phyloP scores from a whole-genome alignment of 2,888 invertebrate species.

The Euzophera pinguis region DNA sequence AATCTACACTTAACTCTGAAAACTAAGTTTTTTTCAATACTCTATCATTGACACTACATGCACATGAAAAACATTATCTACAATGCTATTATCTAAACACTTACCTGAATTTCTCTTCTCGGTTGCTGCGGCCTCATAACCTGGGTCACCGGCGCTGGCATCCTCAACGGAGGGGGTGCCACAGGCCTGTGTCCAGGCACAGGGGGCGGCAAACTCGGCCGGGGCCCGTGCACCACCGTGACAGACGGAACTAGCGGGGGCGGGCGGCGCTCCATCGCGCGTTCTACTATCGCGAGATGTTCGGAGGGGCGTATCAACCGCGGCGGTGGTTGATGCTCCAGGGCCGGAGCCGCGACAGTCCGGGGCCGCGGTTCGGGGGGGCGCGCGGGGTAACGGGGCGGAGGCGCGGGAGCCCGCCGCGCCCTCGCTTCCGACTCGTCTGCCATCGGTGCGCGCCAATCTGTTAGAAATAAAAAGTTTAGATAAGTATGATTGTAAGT shows the following conservation, averaged over 20 bases:
- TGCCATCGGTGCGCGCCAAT: constrained; percentile 77
- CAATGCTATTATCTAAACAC: constrained; percentile 13
- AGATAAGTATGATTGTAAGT: no score
- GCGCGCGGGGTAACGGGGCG: constrained; percentile 61
- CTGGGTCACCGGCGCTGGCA: constrained; percentile 55
- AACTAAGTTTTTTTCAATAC: no score
- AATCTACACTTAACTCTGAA: no score
- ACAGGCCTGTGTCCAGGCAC: constrained; percentile 54
- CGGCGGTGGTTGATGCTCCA: constrained; percentile 39
- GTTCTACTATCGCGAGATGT: constrained; percentile 59
- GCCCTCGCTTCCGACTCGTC: constrained; percentile 69
- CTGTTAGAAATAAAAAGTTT: constrained; percentile 34
- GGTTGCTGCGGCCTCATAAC: constrained; percentile 54
- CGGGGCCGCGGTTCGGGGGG: constrained; percentile 16
- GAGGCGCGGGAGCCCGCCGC: constrained; percentile 63
- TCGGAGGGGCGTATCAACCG: constrained; percentile 69
- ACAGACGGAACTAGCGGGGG: constrained; percentile 52
- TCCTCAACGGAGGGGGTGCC: constrained; percentile 57
- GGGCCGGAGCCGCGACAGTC: constrained; percentile 20
- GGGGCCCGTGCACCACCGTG: constrained; percentile 50
- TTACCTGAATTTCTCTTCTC: constrained; percentile 67
- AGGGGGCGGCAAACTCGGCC: constrained; percentile 45
- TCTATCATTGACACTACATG: neutral
- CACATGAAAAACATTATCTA: neutral
- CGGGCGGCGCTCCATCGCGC: constrained; percentile 51